Percentiles rank a stretch among this genome's conserved stretches.
Evolutionary conservation across 1,140 invertebrate species (phyloP).

Genomic region (Drosophila paulistorum): DNA sequence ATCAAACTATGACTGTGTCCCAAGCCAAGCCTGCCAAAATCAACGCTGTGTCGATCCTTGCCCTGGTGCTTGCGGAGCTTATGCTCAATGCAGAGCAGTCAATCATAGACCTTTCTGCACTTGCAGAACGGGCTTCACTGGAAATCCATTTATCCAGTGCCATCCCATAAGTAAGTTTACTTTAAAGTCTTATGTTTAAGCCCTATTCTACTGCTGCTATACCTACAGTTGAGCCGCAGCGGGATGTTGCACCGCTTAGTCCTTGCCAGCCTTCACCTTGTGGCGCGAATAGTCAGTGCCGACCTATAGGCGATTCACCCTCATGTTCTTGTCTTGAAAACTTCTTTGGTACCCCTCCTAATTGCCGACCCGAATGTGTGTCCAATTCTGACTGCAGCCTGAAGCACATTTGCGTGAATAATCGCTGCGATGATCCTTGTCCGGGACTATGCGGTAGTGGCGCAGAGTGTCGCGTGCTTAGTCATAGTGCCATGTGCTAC

Average conservation of each 20-base stretch:
- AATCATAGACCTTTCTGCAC: slow-evolving; percentile 88
- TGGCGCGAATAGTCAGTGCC: slow-evolving; percentile 89
- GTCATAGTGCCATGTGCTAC: slow-evolving; percentile 89
- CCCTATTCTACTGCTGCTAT: not conserved
- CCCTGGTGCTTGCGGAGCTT: slow-evolving; percentile 87
- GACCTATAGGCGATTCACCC: slow-evolving; percentile 85
- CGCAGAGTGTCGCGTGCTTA: slow-evolving; percentile 89
- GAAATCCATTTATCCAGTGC: slow-evolving; percentile 86
- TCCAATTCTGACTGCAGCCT: slow-evolving; percentile 87
- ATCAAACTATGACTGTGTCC: slow-evolving; percentile 87
- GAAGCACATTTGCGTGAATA: slow-evolving; percentile 86
- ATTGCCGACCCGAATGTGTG: slow-evolving; percentile 88
- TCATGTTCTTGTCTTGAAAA: slow-evolving; percentile 86
- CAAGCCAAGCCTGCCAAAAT: slow-evolving; percentile 87
- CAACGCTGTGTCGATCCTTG: slow-evolving; percentile 88
- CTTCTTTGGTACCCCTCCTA: slow-evolving; percentile 87
- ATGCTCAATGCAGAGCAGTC: slow-evolving; percentile 86
- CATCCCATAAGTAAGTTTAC: slow-evolving; percentile 86
- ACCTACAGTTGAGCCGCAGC: slow-evolving; percentile 66
- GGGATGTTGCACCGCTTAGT: slow-evolving; percentile 80
- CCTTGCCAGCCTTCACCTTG: slow-evolving; percentile 91
- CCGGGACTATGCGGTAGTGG: slow-evolving; percentile 89
- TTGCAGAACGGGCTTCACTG: slow-evolving; percentile 85
- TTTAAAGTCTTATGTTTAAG: not conserved
- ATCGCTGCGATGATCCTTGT: slow-evolving; percentile 89